phyloP scores from a whole-genome alignment of 2,113 vertebrate genomes.

The Pampusana beccarii region DNA sequence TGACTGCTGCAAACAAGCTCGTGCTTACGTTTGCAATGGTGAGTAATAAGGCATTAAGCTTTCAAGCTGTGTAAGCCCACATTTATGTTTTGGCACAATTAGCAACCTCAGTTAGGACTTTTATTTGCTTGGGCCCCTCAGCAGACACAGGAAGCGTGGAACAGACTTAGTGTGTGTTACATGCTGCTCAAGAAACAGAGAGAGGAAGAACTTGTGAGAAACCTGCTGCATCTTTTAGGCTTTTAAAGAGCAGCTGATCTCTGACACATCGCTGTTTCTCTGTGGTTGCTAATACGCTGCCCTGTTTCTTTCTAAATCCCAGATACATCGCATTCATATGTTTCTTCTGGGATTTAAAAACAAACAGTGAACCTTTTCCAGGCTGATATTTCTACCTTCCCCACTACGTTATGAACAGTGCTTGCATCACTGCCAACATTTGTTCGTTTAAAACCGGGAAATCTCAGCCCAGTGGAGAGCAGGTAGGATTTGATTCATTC shows the following conservation, averaged over 20 bases:
- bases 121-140: slow-evolving; percentile 19
- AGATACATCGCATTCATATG: not conserved
- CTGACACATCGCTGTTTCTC: slow-evolving; percentile 26
- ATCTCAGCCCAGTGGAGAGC: not conserved
- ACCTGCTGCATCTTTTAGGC: not conserved
- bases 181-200: not conserved
- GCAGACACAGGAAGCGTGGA: not conserved
- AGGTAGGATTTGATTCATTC: slow-evolving; percentile 6
- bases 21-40: not conserved
- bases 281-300: slow-evolving; percentile 9
- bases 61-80: not conserved
- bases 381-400: slow-evolving; percentile 15
- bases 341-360: slow-evolving; percentile 40
- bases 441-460: slow-evolving; percentile 37
- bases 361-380: slow-evolving; percentile 54
- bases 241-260: slow-evolving; percentile 55
- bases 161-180: not conserved
- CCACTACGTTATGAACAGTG: not conserved
- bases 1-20: not conserved
- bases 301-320: not conserved
- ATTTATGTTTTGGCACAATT: slow-evolving; percentile 42
- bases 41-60: slow-evolving; percentile 36
- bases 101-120: not conserved
- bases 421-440: slow-evolving; percentile 40
- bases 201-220: not conserved